Base-by-base conservation (phyloP, 2,797 vertebrate genomes). In the Pangasius sanitwongsei region DNA sequence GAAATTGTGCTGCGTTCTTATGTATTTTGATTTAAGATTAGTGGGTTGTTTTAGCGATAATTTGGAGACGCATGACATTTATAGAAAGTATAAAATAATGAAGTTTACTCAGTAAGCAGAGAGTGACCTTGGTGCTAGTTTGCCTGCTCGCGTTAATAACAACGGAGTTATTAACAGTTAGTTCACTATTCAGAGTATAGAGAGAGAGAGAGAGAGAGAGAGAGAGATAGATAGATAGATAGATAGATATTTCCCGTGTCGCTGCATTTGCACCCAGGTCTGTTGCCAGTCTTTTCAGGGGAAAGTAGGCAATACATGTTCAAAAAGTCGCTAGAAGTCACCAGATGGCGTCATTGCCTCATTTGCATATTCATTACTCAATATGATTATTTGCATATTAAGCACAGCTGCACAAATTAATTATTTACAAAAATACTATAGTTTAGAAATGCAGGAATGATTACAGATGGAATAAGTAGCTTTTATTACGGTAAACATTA, bases 51-150 rank as follows among this genome's bases (percentile, higher is more conserved):
- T 1, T 41, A 25, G 18, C 1, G 7, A 23, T 80, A 31, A 31
- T 55, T 77, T 34, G 16, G 18, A 48, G 41, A 48, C 20, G 4
- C 9, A 3, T 20, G n/a, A 23, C n/a, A 37, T 13, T 5, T 25
- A 6, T 6, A 41, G 31, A 37, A 28, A 2, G 31, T 48, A 1
- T 31, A 61, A 6, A 5, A 25, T 41, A 61, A 6, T 6, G 9
- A n/a, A 7, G 77, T 34, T 57, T 9, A 34, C 20, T 16, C 1
- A 16, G n/a, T 28, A 25, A 82, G 1, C 20, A 15, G 25, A 44
- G 2, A 67, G 61, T 84, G 83, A 84, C 83, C 83, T 84, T 84
- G 83, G 41, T 84, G 83, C 28, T 67, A 67, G 44, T 67, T 37
- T 6, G 15, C 2, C 50, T 50, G 44, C 44, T 50, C 4, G n/a